Base-by-base conservation (phyloP, 1,140 invertebrate genomes). In the Leguminivora glycinivorella region DNA sequence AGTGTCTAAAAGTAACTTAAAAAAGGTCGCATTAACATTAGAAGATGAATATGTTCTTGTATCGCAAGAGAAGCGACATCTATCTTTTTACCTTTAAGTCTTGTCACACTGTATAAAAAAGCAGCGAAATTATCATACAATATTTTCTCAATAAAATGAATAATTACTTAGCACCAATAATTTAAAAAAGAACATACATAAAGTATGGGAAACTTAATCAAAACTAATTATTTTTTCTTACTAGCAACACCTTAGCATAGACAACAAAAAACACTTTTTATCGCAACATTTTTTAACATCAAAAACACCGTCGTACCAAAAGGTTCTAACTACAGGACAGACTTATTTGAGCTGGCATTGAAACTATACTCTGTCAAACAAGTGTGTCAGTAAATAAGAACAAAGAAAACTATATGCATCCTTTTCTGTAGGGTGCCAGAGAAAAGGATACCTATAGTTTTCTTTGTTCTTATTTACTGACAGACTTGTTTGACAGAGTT, bases 111-210 rank as follows among this genome's bases (percentile, higher is more conserved):
- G 19, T 22, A 9, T n/a, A 52, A 19, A 52, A 7, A 52, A 52
- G 47, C 47, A 22, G 47, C 47, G 47, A 52, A 52, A 52, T 52
- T 22, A 52, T 22, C 47, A 52, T 52, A 52, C 47, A 43, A 43
- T 43, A 52, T 52, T 52, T 22, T 22, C 12, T 52, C 47, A 52
- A 52, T 52, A 52, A 52, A 52, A 52, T 52, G 7, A 63, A 29
- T 63, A 63, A 60, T 26, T 29, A 63, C 58, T 63, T 63, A 63
- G 58, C 58, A 63, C 58, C 58, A 63, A 29, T 63, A 58, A 58
- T 58, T 58, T 26, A 58, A 58, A 58, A 26, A 58, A 52, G 47
- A 58, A 58, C 56, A 63, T 63, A 63, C 25, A 63, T 63, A 63
- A 63, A 63, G 58, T 63, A 63, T 63, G 58, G 12, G 26, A 63